phyloP scores from a whole-genome alignment of 2,113 vertebrate species.

The Gasterosteus aculeatus region DNA sequence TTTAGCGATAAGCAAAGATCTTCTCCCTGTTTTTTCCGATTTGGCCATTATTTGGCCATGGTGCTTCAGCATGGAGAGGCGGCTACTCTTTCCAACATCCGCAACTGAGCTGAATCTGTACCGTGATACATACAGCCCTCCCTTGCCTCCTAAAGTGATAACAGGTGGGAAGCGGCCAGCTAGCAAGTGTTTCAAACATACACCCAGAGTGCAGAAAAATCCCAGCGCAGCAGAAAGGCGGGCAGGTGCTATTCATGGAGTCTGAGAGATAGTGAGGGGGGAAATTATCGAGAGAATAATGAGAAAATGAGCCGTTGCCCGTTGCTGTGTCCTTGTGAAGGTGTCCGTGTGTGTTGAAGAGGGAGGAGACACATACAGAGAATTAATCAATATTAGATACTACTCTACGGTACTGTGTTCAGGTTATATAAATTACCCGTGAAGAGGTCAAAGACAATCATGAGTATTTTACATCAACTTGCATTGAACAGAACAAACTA shows the following conservation, averaged over 20 bases:
- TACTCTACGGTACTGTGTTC: neutral
- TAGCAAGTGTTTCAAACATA: conserved; percentile 68
- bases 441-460: conserved; percentile 1
- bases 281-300: conserved; percentile 44
- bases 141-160: conserved; percentile 32
- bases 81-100: neutral
- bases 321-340: conserved; percentile 14
- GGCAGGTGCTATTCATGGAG: conserved; percentile 71
- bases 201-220: conserved; percentile 48
- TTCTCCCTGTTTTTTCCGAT: conserved; percentile 12
- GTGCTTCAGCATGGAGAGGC: neutral
- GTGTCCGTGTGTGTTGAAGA: conserved; percentile 3
- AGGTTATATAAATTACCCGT: conserved; percentile 15
- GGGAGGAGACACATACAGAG: neutral
- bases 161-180: conserved; percentile 56
- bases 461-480: conserved; percentile 1
- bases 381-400: conserved; percentile 15
- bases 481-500: neutral
- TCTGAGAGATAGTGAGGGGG: conserved; percentile 65
- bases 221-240: conserved; percentile 43
- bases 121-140: conserved; percentile 2
- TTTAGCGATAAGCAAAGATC: conserved; percentile 11
- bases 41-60: neutral
- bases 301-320: conserved; percentile 36
- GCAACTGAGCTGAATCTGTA: conserved; percentile 4